Evolutionary conservation across 2,888 invertebrate species (phyloP), one percentile per base, ranked within the genome.

Genomic region (Nephrotoma appendiculata): DNA sequence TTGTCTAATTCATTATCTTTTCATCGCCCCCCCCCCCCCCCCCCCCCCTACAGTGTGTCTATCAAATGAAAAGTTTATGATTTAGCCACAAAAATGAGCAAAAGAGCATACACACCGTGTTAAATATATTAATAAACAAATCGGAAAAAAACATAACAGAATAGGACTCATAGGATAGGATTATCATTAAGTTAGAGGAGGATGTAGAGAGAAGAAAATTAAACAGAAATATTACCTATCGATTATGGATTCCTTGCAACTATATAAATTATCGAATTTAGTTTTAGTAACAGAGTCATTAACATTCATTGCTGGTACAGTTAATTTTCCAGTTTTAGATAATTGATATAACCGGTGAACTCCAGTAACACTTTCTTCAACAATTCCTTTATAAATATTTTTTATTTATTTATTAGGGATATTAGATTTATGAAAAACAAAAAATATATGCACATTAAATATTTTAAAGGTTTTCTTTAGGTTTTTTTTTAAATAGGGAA

Each of bases 261-360:
- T 98, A 91, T 99, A 99, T 45, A 98, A 93, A 92, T 98, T 99
- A 92, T 99, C 99, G 90, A 98, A 99, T 92, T 98, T 99, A 84
- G 98, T 98, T 93, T 99, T 99, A 2, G 98, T 99, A 83, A 99
- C 98, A 4, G 98, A 98, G 91, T 99, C 99, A 91, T 99, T 99
- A 48, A 99, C 98, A 91, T 99, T 99, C 98, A 99, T 99, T 0
- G 99, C 99, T 2, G 99, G 98, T 41, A 98, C 98, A 48, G 96
- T 96, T 87, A 99, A 92, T 92, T 98, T 98, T 87, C 97, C 96
- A 15, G 97, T 97, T 92, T 98, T 98, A 85, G 98, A 98, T 57
- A 99, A 93, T 91, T 99, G 98, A 91, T 99, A 99, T 87, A 99
- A 93, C 88, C 99, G 95, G 92, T 99, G 99, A 0, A 99, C 98